Conservation (phyloP, 1,140 invertebrate species). For the Patella vulgata region DNA sequence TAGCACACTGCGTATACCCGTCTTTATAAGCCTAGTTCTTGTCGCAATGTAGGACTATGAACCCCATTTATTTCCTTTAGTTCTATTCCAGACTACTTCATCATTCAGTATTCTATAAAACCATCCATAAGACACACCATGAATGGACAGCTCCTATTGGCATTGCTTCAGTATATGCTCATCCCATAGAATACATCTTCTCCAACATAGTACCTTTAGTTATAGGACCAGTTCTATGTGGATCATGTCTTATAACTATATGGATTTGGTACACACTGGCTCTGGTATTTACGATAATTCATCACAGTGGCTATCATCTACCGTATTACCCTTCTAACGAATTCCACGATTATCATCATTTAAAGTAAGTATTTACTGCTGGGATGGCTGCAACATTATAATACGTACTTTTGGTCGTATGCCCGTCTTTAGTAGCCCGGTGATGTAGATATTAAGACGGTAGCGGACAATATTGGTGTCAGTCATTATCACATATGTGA, state of each 20-base stretch:
- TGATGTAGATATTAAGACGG: neutral
- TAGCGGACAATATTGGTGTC: neutral
- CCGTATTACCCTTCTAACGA: slow-evolving; percentile 88
- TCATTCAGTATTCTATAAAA: slow-evolving; percentile 79
- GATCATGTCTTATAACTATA: slow-evolving; percentile 81
- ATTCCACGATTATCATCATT: slow-evolving; percentile 89
- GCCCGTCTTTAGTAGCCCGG: no score
- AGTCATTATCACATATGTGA: no score
- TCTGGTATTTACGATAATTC: slow-evolving; percentile 81
- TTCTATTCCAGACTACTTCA: slow-evolving; percentile 76
- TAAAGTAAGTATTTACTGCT: slow-evolving; percentile 76
- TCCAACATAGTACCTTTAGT: slow-evolving; percentile 84
- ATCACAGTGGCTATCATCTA: slow-evolving; percentile 89
- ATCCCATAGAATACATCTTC: slow-evolving; percentile 86
- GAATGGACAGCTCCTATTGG: slow-evolving; percentile 61
- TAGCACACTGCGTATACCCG: no score
- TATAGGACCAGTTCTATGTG: slow-evolving; percentile 80
- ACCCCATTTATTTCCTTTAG: no score
- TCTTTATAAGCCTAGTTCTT: no score
- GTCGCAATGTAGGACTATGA: no score
- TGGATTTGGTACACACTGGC: slow-evolving; percentile 86
- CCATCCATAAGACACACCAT: slow-evolving; percentile 84
- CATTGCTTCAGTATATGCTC: slow-evolving; percentile 84
- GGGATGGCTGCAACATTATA: neutral
- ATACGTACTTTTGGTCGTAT: neutral